Conservation (phyloP, 2,888 invertebrate genomes). For the Volucella inflata region DNA sequence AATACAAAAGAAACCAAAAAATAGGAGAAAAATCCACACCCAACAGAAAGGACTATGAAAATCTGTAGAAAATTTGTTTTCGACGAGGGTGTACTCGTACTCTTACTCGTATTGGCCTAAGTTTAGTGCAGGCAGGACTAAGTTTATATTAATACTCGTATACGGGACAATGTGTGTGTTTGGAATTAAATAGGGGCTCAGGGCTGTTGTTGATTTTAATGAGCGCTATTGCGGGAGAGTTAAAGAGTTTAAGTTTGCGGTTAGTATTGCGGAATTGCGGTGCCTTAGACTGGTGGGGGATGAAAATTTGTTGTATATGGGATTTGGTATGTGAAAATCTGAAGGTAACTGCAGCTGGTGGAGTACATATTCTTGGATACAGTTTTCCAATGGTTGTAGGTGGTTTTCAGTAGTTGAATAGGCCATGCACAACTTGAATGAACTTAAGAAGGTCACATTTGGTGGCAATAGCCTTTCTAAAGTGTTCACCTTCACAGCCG, state of each 20-base stretch:
- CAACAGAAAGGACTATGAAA: constrained; percentile 8
- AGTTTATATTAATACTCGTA: constrained; percentile 37
- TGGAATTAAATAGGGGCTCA: constrained; percentile 48
- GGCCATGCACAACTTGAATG: too few species aligned
- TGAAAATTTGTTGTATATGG: too few species aligned
- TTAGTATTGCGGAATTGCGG: constrained; percentile 34
- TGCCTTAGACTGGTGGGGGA: too few species aligned
- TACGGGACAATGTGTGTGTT: not conserved
- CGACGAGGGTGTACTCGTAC: too few species aligned
- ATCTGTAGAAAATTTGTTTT: constrained; percentile 44
- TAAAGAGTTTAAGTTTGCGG: constrained; percentile 18
- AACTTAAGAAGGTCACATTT: too few species aligned
- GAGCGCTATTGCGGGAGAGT: constrained; percentile 30
- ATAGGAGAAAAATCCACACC: not conserved
- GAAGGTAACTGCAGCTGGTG: too few species aligned
- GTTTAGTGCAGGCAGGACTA: constrained; percentile 38
- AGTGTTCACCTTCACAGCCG: too few species aligned
- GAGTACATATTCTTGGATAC: too few species aligned
- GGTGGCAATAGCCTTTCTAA: too few species aligned
- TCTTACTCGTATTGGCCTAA: constrained; percentile 12
- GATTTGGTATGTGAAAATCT: too few species aligned
- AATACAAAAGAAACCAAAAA: not conserved
- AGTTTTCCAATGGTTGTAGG: too few species aligned
- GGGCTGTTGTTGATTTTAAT: constrained; percentile 55
- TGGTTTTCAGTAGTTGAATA: too few species aligned